These are phyloP conservation scores for Pseudococcus jackbeardsleyi DNA, from an alignment of 2,888 invertebrate species.

Conservation along the genomic window DNA sequence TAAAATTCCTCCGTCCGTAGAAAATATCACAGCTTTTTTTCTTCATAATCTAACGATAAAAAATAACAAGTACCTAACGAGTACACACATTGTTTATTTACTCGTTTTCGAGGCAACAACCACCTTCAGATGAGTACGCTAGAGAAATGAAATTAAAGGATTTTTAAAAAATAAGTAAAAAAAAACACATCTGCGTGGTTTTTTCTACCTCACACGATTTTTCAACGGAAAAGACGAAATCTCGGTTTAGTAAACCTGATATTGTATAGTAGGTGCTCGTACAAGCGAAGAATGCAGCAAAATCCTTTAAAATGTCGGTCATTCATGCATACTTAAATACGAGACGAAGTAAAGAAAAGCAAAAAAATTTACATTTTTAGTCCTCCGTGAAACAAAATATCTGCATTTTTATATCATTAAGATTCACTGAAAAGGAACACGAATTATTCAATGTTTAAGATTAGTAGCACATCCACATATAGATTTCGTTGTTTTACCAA, in stretches of 20 bases:
- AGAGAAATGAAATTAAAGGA: neutral
- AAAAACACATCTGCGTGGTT: neutral
- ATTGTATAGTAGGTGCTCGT: neutral
- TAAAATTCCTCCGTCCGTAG: no score
- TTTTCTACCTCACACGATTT: neutral
- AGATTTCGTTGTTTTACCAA: neutral
- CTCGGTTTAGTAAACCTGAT: neutral
- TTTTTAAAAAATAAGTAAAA: neutral
- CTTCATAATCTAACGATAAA: no score
- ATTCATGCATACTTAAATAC: conserved; percentile 32
- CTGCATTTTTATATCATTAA: conserved; percentile 24
- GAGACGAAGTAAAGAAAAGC: conserved; percentile 14
- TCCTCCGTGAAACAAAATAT: conserved; percentile 8
- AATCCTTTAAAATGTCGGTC: conserved; percentile 28
- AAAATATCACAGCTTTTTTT: no score
- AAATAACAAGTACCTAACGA: no score
- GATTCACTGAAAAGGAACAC: neutral
- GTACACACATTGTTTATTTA: no score
- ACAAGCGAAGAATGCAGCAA: conserved; percentile 13
- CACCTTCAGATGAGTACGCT: no score
- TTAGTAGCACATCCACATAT: neutral
- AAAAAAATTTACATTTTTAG: conserved; percentile 24
- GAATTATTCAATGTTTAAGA: neutral
- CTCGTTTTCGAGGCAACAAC: no score
- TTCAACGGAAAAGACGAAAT: neutral